Evolutionary conservation across 2,888 invertebrate genomes (phyloP), one percentile per base, ranked within the genome.

Genomic region (Lucinisca nassula): DNA sequence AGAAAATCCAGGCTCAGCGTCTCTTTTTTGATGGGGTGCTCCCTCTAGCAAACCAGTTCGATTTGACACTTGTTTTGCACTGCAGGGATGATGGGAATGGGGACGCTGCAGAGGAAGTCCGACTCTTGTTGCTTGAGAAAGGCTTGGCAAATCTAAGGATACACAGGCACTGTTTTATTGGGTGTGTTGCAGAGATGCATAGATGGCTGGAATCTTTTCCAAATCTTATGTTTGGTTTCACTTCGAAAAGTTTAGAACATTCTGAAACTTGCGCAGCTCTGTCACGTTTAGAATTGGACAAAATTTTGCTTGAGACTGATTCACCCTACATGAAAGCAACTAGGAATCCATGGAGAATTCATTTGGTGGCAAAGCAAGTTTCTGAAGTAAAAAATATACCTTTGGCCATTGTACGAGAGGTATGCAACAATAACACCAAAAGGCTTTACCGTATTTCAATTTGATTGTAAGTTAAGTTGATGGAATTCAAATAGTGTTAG

Each of bases 111-210:
- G 38, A n/a, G 24, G 73, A 73, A 27, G 73, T 37, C n/a, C 24
- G n/a, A n/a, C 38, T 27, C 24, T 12, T 40, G 3, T 10, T 73
- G 8, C 4, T 14, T 4, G 73, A 37, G n/a, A 21, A n/a, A 37
- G 45, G 45, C n/a, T 40, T 73, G 38, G 30, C 38, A 24, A 4
- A 73, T 10, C 73, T 73, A 2, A 4, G 73, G 6, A 37, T 37
- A 37, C 73, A 73, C 38, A 73, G 73, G 45, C 73, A 73, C n/a
- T 73, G 73, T 73, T 73, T 73, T 24, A 6, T 73, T 37, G 73
- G 37, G 4, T n/a, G n/a, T 14, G 24, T 73, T 4, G 38, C 4
- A 24, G 73, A 73, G 38, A 73, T 73, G 73, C 37, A 35, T 8
- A 4, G 12, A 6, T 73, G 73, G 73, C 12, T 73, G 70, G n/a